Base-by-base conservation (phyloP, 2,113 vertebrate species). In the Reinhardtius hippoglossoides region DNA sequence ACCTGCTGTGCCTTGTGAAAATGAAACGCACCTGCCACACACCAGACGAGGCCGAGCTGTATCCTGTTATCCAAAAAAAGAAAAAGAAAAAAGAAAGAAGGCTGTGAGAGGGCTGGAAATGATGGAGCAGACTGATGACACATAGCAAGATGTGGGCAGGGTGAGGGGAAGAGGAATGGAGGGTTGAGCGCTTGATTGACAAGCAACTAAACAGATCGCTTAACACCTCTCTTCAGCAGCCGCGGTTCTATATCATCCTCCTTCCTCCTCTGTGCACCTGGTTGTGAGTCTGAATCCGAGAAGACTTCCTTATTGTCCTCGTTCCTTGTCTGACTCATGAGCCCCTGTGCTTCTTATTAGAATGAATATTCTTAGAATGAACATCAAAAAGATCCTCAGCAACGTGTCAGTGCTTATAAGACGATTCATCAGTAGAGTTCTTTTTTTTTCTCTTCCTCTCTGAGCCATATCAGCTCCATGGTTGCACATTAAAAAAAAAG, bases 161-260 rank as follows among this genome's bases (percentile, higher is more conserved):
- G 65, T 63, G 81, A 83, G 18, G 1, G 35, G 2, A 66, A 65
- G n/a, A 12, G 31, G 16, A 14, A 46, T 12, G 0, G 44, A 37
- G 50, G 52, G 72, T 79, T 67, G 67, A 9, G 20, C 26, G 16
- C 18, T 23, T 84, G 90, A 88, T 83, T 88, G 88, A 84, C 84
- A 89, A 56, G 80, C 46, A 86, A 85, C 89, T 77, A 82, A 83
- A 84, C 66, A 73, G 68, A 52, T 78, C 8, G 9, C 71, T 90
- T 80, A 78, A 82, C 81, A 87, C 82, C 68, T 87, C 67, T 67
- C 37, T 69, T 67, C 64, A 55, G 54, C 50, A 66, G 64, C 8
- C 4, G 13, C 7, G 20, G 50, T 21, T 20, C 1, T 20, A 70
- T 50, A 46, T 20, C 83, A 23, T 40, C 48, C 18, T 61, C 50